Percentiles rank a stretch among this genome's conserved stretches.
Evolutionary conservation across 2,888 invertebrate species (phyloP).

Genomic region (Aplocera efformata): DNA sequence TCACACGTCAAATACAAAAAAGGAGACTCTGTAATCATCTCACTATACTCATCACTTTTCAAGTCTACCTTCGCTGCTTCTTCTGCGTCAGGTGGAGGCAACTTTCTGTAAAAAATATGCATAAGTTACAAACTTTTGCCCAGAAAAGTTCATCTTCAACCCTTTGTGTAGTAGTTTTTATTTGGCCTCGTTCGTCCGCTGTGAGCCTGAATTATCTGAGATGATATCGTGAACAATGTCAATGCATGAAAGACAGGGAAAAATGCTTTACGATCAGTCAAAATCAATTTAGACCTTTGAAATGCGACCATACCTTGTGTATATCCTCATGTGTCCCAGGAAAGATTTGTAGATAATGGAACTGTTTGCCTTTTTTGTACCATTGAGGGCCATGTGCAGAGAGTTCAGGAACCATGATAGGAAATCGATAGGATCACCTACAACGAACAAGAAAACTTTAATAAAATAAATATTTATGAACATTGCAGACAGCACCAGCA

Average conservation of each 20-base stretch:
- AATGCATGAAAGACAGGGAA: no score
- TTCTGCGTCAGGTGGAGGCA: conserved; percentile 95
- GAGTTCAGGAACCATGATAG: conserved; percentile 99
- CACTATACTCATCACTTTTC: conserved; percentile 92
- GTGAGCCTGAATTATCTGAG: no score
- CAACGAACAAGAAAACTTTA: conserved; percentile 21
- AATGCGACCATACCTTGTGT: conserved; percentile 77
- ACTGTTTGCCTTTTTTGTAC: conserved; percentile 91
- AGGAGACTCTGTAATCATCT: conserved; percentile 92
- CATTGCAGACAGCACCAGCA: neutral
- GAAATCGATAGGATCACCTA: conserved; percentile 98
- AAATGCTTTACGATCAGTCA: no score
- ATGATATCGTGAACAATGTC: no score
- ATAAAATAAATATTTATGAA: neutral
- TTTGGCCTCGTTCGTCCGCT: no score
- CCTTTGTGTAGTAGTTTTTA: no score
- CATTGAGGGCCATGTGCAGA: conserved; percentile 95
- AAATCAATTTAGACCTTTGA: no score
- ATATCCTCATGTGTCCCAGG: conserved; percentile 93
- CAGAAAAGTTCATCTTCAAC: no score
- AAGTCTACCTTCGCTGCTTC: conserved; percentile 92
- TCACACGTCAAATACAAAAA: conserved; percentile 99
- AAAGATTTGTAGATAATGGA: conserved; percentile 98
- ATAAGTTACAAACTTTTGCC: neutral
- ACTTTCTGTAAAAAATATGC: conserved; percentile 83